phyloP scores from a whole-genome alignment of 2,113 vertebrate species.

The Phrynosoma blainvillii region DNA sequence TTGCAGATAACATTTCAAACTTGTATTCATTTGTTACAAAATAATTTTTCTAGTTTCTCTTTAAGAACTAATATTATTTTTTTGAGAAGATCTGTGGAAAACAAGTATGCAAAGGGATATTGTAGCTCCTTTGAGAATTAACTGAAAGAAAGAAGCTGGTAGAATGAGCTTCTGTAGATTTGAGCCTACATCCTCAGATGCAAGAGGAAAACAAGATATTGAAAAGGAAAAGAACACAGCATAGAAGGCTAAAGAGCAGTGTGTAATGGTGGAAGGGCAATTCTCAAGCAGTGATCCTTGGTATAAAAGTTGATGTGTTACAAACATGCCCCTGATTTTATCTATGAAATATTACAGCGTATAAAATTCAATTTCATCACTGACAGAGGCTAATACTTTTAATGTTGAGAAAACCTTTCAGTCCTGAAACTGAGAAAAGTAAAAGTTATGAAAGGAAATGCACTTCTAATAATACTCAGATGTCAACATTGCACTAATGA shows the following conservation, averaged over 20 bases:
- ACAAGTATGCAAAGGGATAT: too few species aligned
- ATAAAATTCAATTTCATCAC: background rate
- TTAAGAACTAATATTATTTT: background rate
- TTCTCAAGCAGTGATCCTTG: background rate
- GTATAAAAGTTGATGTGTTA: background rate
- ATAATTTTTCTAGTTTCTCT: background rate
- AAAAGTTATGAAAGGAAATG: constrained; percentile 63
- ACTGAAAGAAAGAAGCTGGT: too few species aligned
- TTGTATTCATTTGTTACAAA: background rate
- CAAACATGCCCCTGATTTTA: background rate
- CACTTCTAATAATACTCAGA: constrained; percentile 57
- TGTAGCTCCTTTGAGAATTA: too few species aligned
- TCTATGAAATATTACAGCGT: background rate
- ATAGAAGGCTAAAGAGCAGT: background rate
- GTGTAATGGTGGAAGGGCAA: background rate
- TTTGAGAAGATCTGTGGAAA: background rate
- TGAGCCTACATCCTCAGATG: too few species aligned
- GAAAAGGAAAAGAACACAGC: background rate
- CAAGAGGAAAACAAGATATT: background rate
- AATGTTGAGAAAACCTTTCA: constrained; percentile 27
- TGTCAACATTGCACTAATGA: constrained; percentile 28
- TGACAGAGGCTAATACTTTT: constrained; percentile 16
- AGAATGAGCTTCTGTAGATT: too few species aligned
- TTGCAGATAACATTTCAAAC: background rate
- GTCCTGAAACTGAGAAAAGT: background rate